A percentile compares a stretch with the other conserved stretches of the same genome.
Conservation (phyloP, 2,113 vertebrate genomes). For the Ramphastos sulfuratus region DNA sequence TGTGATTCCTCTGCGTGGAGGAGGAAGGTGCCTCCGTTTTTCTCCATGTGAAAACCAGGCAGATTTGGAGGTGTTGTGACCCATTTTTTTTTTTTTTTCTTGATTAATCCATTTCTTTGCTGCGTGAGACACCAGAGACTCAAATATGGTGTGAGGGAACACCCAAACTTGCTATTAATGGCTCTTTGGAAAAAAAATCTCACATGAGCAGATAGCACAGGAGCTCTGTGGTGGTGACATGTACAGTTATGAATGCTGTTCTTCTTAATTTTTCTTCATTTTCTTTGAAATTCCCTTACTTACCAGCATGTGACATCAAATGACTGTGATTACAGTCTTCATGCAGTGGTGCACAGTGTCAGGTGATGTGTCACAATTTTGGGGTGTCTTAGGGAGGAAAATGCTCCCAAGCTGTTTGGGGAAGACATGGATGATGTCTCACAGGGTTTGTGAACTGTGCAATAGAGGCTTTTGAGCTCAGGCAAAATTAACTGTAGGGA, state of each 20-base stretch:
- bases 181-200: neutral
- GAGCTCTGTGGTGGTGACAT: neutral
- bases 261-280: neutral
- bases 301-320: neutral
- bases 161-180: neutral
- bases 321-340: neutral
- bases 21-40: neutral
- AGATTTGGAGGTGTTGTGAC: neutral
- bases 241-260: neutral
- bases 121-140: neutral
- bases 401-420: neutral
- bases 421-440: neutral
- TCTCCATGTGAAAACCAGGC: neutral
- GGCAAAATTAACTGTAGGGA: neutral
- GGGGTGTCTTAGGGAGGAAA: neutral
- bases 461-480: neutral
- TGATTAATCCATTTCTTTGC: neutral
- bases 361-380: accelerated
- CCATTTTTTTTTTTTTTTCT: neutral
- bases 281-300: neutral
- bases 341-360: accelerated
- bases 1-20: neutral
- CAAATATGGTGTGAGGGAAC: neutral
- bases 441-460: accelerated
- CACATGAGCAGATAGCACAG: neutral